Evolutionary conservation across 30 jellyfish, hydroid and myxozoan genomes (phyloP).

Genomic region (Turritopsis dohrnii): DNA sequence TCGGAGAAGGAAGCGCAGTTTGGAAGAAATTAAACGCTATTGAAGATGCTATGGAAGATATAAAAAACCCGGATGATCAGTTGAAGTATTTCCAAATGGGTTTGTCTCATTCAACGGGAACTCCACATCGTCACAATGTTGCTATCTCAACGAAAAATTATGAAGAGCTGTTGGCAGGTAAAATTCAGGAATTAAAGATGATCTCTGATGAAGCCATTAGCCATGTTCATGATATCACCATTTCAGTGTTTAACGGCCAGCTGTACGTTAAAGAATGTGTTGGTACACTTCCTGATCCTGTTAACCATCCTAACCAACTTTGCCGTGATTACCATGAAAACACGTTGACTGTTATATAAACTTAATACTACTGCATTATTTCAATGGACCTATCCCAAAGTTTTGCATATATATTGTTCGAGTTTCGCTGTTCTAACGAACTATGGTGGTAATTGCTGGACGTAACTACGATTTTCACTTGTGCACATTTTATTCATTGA

Average conservation of each 20-base stretch:
- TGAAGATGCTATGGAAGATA: not conserved
- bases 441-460: too few relatives aligned
- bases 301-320: not conserved
- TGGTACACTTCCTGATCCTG: not conserved
- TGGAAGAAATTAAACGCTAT: conserved; percentile 23
- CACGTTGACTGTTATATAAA: too few relatives aligned
- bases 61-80: not conserved
- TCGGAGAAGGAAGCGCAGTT: too few relatives aligned
- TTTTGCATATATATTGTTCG: too few relatives aligned
- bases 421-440: too few relatives aligned
- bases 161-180: not conserved
- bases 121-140: not conserved
- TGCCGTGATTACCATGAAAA: not conserved
- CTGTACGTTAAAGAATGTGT: not conserved
- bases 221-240: not conserved
- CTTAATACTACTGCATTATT: too few relatives aligned
- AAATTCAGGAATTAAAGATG: not conserved
- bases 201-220: not conserved
- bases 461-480: too few relatives aligned
- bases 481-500: too few relatives aligned
- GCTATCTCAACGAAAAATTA: not conserved
- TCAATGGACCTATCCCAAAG: too few relatives aligned
- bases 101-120: not conserved
- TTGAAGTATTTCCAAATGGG: not conserved
- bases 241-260: not conserved